Evolutionary conservation across 1,140 invertebrate species (phyloP).

Genomic region (Amphibalanus amphitrite): DNA sequence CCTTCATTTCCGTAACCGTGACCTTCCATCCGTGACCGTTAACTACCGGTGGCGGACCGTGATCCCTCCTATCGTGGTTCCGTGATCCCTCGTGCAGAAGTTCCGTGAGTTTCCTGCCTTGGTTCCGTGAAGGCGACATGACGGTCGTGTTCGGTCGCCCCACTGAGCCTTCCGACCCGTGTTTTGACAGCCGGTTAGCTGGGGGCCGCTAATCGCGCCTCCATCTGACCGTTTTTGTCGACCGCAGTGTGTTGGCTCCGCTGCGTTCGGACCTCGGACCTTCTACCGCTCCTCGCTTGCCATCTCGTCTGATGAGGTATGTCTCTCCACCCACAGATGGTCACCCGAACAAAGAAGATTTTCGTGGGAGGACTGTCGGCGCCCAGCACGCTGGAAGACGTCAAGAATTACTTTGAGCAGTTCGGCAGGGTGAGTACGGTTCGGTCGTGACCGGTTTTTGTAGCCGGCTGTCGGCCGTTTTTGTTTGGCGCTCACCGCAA

Average conservation of each 20-base stretch:
- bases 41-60: too few species aligned
- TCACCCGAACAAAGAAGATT: constrained; percentile 99
- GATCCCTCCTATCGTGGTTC: too few species aligned
- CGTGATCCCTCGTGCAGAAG: too few species aligned
- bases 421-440: constrained; percentile 86
- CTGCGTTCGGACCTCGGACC: too few species aligned
- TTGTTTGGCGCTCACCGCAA: not conserved
- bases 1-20: too few species aligned
- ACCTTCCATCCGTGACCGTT: too few species aligned
- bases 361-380: constrained; percentile 98
- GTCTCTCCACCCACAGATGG: constrained; percentile 53
- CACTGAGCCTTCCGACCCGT: too few species aligned
- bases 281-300: too few species aligned
- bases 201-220: not conserved
- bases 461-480: not conserved
- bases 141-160: too few species aligned
- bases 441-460: constrained; percentile 5
- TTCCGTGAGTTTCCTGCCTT: too few species aligned
- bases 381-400: constrained; percentile 96
- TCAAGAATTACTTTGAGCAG: constrained; percentile 99
- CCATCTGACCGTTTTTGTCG: not conserved
- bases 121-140: too few species aligned
- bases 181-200: not conserved
- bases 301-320: too few species aligned
- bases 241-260: not conserved